Conservation (phyloP, 2,888 invertebrate genomes). For the Tipula lateralis region DNA sequence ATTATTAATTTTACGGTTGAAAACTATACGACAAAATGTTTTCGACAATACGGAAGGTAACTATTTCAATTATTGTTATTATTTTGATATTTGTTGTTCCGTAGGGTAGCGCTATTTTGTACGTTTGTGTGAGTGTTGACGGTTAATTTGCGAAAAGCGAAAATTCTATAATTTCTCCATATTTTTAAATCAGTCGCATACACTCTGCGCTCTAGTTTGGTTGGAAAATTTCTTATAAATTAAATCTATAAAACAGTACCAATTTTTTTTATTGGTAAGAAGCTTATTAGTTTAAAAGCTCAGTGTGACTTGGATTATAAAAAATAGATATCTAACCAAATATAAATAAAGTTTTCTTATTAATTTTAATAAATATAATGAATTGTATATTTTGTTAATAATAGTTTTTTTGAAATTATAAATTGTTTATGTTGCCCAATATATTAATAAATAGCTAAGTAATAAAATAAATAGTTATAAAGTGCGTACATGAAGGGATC, state of each 20-base stretch:
- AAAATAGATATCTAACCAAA: not conserved
- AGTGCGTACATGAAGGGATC: not conserved
- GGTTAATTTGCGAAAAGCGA: not conserved
- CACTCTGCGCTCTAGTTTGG: conserved; percentile 32
- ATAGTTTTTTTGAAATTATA: not conserved
- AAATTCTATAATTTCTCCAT: conserved; percentile 19
- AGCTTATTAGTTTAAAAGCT: not conserved
- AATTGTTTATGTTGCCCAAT: not conserved
- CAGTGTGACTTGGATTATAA: not conserved
- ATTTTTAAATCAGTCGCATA: conserved; percentile 31
- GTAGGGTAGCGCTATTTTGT: not conserved
- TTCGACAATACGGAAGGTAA: no score
- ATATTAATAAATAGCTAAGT: not conserved
- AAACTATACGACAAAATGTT: no score
- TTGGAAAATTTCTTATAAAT: not conserved
- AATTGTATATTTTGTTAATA: not conserved
- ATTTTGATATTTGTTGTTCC: not conserved
- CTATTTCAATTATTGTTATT: conserved; percentile 24
- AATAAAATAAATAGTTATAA: not conserved
- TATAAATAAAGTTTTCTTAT: not conserved
- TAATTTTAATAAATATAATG: not conserved
- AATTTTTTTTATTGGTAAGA: conserved; percentile 2
- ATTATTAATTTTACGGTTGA: no score
- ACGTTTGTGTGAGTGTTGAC: not conserved
- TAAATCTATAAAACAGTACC: not conserved